Percentiles rank a stretch among this genome's conserved stretches.
Conservation (phyloP, 2,888 invertebrate genomes). For the Girardia tigrina region DNA sequence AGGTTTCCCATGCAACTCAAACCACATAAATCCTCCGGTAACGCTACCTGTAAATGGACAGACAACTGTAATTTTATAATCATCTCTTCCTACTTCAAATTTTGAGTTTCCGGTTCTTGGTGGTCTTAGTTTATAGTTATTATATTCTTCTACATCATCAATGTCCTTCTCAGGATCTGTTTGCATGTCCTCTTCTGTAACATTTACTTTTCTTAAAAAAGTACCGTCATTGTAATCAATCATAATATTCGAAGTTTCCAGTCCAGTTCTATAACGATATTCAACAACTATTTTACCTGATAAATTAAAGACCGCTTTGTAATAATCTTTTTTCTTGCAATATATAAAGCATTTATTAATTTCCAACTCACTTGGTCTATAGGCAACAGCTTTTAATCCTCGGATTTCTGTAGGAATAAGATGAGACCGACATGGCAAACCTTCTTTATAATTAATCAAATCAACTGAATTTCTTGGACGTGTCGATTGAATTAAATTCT, state of each 20-base stretch:
- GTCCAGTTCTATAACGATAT: conserved; percentile 3
- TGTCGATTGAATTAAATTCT: not conserved
- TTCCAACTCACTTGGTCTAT: conserved; percentile 13
- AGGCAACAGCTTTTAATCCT: conserved; percentile 13
- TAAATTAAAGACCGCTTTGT: not conserved
- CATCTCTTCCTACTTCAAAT: conserved; percentile 11
- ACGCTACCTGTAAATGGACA: not conserved
- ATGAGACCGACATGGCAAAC: conserved; percentile 15
- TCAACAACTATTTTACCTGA: not conserved
- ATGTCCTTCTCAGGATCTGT: not conserved
- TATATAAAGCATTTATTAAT: not conserved
- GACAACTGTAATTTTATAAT: not conserved
- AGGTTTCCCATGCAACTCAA: not conserved
- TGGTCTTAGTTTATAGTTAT: not conserved
- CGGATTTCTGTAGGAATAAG: not conserved
- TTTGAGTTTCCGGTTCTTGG: not conserved
- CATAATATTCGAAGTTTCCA: not conserved
- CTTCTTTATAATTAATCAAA: not conserved
- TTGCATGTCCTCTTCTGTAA: conserved; percentile 12
- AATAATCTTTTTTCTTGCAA: conserved; percentile 21
- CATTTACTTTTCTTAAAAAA: not conserved
- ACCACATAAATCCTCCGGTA: conserved; percentile 6
- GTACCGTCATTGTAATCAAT: conserved; percentile 3
- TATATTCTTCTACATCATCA: not conserved
- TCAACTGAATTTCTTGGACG: not conserved